These are phyloP conservation scores for Agriotes lineatus DNA, from an alignment of 2,888 invertebrate genomes.

Conservation along the genomic window DNA sequence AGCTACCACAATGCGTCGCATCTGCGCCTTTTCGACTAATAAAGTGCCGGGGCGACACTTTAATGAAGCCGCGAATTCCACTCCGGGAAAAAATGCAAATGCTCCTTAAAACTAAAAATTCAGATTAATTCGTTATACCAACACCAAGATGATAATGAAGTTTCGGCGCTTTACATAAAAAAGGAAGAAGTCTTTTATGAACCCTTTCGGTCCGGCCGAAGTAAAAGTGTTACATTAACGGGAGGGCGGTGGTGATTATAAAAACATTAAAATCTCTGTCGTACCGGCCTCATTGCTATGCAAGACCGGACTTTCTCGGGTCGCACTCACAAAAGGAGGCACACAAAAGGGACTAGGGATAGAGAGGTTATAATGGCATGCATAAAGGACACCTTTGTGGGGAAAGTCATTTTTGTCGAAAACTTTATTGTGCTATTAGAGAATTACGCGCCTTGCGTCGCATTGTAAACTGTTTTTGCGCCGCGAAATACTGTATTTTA, in stretches of 20 bases:
- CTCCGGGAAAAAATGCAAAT: slow-evolving; percentile 47
- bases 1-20: slow-evolving; percentile 13
- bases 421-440: neutral
- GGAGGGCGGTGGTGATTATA: slow-evolving; percentile 62
- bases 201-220: slow-evolving; percentile 61
- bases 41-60: neutral
- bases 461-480: too few species aligned
- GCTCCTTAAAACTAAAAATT: slow-evolving; percentile 51
- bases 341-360: slow-evolving; percentile 62
- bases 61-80: slow-evolving; percentile 1
- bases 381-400: slow-evolving; percentile 62
- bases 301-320: slow-evolving; percentile 63
- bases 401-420: slow-evolving; percentile 55
- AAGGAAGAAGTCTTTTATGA: slow-evolving; percentile 63
- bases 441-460: neutral
- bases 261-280: slow-evolving; percentile 66
- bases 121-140: slow-evolving; percentile 49
- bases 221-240: slow-evolving; percentile 59
- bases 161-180: slow-evolving; percentile 63
- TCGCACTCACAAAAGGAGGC: slow-evolving; percentile 60
- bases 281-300: slow-evolving; percentile 64
- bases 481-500: too few species aligned
- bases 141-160: slow-evolving; percentile 57
- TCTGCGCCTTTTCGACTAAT: neutral
- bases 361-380: slow-evolving; percentile 61